Evolutionary conservation across 2,113 vertebrate genomes (phyloP), one percentile per base, ranked within the genome.

Genomic region (Diphyllodes magnificus): DNA sequence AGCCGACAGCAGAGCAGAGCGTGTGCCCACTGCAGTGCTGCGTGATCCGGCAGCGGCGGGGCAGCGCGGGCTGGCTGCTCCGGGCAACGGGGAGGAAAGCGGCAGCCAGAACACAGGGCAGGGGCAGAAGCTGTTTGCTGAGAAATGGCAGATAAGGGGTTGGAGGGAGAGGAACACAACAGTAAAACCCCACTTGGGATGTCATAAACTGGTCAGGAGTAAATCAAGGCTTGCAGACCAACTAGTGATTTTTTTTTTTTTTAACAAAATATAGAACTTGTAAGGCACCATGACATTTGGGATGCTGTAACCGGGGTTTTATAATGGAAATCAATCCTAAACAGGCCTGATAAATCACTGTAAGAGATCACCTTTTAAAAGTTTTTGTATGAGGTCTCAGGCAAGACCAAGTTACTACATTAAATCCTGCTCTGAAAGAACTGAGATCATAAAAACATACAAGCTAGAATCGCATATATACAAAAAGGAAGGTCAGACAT

Each of bases 291-390:
- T 45, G 70, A 49, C 70, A 87, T 30, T 66, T 64, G 40, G 65
- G 61, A 87, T 81, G 77, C 65, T 61, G 60, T 71, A 93, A 92
- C 49, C 25, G 84, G 28, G 39, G n/a, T 42, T 92, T 96, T 86
- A 78, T 75, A 81, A 92, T 45, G 44, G 86, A 94, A 95, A 96
- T 93, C 72, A 94, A 94, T 93, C 53, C 82, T 75, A 88, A 97
- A 69, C 11, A 57, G 80, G 80, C 76, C 75, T 72, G 92, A 92
- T 76, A 93, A 88, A 95, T 93, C 5, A 10, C 71, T 70, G 28
- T 63, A 78, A 71, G 69, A 88, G n/a, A 40, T 31, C 57, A 81
- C 71, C 47, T 86, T 92, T 82, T 84, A 27, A 21, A 96, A 96
- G 53, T 90, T 95, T 94, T 90, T 68, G n/a, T 66, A 45, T 12